Conservation (phyloP, 2,113 vertebrate genomes). For the Coptodon bakossiorum region DNA sequence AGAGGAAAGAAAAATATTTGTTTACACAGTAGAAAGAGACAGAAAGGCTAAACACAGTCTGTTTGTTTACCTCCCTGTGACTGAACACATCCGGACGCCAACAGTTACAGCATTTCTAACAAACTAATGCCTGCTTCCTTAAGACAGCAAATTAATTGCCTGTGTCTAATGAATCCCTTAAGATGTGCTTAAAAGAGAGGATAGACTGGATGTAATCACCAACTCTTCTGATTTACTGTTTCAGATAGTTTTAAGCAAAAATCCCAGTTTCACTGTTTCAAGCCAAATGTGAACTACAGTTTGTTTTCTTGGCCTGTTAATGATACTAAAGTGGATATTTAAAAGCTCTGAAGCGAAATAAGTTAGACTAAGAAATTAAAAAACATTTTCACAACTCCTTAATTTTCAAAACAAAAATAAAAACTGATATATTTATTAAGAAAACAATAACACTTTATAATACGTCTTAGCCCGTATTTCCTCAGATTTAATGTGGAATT, state of each 20-base stretch:
- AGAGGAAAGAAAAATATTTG: slow-evolving; percentile 23
- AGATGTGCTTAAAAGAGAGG: not conserved
- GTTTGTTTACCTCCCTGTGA: not conserved
- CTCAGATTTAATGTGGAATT: not conserved
- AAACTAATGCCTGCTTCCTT: not conserved
- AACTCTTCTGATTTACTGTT: not conserved
- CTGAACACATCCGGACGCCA: not conserved
- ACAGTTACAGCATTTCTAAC: not conserved
- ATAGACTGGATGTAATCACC: not conserved
- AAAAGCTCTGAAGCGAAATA: not conserved
- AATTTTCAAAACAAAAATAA: not conserved
- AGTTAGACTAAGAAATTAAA: not conserved
- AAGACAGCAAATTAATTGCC: not conserved
- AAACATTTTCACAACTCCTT: not conserved
- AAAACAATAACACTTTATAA: not conserved
- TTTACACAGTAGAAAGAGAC: not conserved
- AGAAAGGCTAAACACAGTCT: not conserved
- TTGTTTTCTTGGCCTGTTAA: not conserved
- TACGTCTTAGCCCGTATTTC: not conserved
- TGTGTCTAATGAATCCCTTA: not conserved
- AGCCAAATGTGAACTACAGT: not conserved
- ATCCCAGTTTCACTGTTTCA: not conserved
- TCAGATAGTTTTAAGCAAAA: not conserved
- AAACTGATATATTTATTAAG: not conserved
- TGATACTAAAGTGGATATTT: not conserved